These are phyloP conservation scores for Caranx ignobilis DNA, from an alignment of 2,113 vertebrate genomes.

Conservation along the genomic window DNA sequence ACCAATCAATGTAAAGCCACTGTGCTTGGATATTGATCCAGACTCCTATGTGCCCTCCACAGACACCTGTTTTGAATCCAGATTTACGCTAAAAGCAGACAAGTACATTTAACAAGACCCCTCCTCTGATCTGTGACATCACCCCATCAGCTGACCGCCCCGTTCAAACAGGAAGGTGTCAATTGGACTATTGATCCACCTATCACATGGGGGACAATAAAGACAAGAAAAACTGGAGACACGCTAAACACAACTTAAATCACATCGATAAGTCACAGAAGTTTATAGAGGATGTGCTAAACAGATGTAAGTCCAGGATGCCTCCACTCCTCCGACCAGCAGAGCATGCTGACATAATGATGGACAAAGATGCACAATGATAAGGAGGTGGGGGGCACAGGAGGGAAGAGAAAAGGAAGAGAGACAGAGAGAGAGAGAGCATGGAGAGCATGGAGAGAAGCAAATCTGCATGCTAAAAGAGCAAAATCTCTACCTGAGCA, in stretches of 20 bases:
- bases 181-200: slow-evolving; percentile 64
- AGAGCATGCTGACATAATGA: slow-evolving; percentile 58
- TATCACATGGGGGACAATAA: slow-evolving; percentile 41
- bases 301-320: slow-evolving; percentile 2
- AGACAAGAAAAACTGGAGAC: slow-evolving; percentile 25
- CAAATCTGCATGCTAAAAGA: slow-evolving; percentile 88
- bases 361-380: slow-evolving; percentile 31
- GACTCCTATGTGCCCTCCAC: slow-evolving; percentile 18
- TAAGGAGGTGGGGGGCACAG: not conserved
- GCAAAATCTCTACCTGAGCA: slow-evolving; percentile 92
- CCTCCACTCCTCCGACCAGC: slow-evolving; percentile 13
- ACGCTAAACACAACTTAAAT: slow-evolving; percentile 46
- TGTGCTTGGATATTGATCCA: slow-evolving; percentile 41
- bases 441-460: slow-evolving; percentile 53
- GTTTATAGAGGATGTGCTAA: slow-evolving; percentile 30
- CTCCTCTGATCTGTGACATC: slow-evolving; percentile 69
- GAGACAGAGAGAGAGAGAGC: slow-evolving; percentile 61
- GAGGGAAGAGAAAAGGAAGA: slow-evolving; percentile 19
- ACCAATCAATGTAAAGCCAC: slow-evolving; percentile 55
- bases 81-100: slow-evolving; percentile 17
- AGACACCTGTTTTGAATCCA: slow-evolving; percentile 14
- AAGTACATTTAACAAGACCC: slow-evolving; percentile 38
- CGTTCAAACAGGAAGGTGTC: slow-evolving; percentile 41
- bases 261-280: slow-evolving; percentile 26
- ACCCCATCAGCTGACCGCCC: slow-evolving; percentile 60